phyloP scores from a whole-genome alignment of 2,888 invertebrate genomes.

The Galerucella nymphaeae region DNA sequence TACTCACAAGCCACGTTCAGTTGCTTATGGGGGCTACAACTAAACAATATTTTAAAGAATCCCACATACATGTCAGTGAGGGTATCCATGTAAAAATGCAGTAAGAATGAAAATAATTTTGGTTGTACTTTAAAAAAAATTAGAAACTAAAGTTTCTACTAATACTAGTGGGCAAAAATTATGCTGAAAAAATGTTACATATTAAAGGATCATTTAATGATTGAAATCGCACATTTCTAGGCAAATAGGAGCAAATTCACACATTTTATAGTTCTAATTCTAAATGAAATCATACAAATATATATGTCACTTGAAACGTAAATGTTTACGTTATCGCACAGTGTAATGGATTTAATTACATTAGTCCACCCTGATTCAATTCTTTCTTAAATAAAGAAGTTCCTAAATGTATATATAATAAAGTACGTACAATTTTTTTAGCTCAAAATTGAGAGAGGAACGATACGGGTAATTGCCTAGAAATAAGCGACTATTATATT shows the following conservation, averaged over 20 bases:
- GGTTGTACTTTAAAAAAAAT: slow-evolving; percentile 28
- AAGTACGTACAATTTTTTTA: slow-evolving; percentile 3
- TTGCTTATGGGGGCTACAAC: slow-evolving; percentile 20
- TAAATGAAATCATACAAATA: neutral
- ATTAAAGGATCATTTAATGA: slow-evolving; percentile 18
- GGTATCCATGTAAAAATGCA: slow-evolving; percentile 21
- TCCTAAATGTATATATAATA: slow-evolving; percentile 19
- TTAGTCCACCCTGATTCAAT: neutral
- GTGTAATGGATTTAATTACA: neutral
- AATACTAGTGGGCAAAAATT: slow-evolving; percentile 14
- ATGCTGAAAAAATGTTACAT: slow-evolving; percentile 9
- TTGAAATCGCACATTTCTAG: slow-evolving; percentile 25
- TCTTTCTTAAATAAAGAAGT: slow-evolving; percentile 20
- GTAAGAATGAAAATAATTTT: slow-evolving; percentile 16
- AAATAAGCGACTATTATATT: slow-evolving; percentile 21
- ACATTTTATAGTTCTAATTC: neutral
- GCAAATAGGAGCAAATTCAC: slow-evolving; percentile 10
- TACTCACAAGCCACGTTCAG: slow-evolving; percentile 16
- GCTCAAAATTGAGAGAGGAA: slow-evolving; percentile 21
- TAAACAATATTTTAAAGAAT: slow-evolving; percentile 5
- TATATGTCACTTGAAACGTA: neutral
- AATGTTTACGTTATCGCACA: neutral
- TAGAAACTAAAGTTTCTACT: slow-evolving; percentile 8
- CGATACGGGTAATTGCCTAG: slow-evolving; percentile 15
- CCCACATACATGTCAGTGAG: slow-evolving; percentile 9